These are phyloP conservation scores for Morphnarchus princeps DNA, from an alignment of 2,113 vertebrate species.

Conservation along the genomic window DNA sequence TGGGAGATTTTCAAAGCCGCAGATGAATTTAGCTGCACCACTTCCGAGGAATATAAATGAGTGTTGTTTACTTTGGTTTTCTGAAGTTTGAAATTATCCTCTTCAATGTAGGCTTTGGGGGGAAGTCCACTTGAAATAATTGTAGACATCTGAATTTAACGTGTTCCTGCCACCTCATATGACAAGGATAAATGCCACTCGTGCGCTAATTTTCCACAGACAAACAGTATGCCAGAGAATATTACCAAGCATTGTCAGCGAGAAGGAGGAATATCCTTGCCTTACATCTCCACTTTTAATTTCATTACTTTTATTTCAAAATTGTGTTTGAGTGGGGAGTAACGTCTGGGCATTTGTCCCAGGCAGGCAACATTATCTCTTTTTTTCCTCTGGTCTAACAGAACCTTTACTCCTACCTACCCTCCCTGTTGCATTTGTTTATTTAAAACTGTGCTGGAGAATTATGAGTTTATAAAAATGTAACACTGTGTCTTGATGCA, in stretches of 20 bases:
- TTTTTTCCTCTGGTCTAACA: not conserved
- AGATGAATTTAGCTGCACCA: not conserved
- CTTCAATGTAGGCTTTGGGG: not conserved
- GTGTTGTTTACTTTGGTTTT: not conserved
- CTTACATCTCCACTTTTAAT: not conserved
- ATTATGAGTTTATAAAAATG: not conserved
- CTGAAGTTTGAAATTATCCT: not conserved
- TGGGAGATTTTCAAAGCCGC: not conserved
- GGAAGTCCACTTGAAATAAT: not conserved
- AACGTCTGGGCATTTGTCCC: not conserved
- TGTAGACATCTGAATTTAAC: not conserved
- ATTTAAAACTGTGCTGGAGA: not conserved
- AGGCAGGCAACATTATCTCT: not conserved
- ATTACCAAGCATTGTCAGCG: not conserved
- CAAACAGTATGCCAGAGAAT: not conserved
- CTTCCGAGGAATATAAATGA: not conserved
- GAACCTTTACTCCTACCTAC: not conserved
- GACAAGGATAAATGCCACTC: not conserved
- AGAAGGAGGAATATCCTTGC: not conserved
- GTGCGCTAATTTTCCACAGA: not conserved
- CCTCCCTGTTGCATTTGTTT: not conserved
- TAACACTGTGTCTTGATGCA: not conserved
- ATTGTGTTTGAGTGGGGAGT: not conserved
- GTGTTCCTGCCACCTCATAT: not conserved
- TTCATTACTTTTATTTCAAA: constrained; percentile 23